A percentile compares a stretch with the other conserved stretches of the same genome.
phyloP scores from a whole-genome alignment of 2,113 vertebrate genomes.

The Tachysurus fulvidraco region DNA sequence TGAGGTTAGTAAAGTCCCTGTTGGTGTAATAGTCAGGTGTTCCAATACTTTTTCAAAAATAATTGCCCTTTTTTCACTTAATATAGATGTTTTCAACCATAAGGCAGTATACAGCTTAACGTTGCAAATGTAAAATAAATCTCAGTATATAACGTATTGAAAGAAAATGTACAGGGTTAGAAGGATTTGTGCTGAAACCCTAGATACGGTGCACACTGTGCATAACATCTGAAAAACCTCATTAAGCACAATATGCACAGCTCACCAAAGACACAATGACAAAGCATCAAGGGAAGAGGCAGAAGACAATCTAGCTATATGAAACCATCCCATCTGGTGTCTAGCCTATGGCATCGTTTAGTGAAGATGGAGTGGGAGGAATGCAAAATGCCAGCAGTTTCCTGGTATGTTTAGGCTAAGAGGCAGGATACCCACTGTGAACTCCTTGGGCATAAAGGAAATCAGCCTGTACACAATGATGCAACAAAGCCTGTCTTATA shows the following conservation, averaged over 20 bases:
- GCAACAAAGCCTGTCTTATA: slow-evolving; percentile 49
- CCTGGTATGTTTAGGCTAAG: slow-evolving; percentile 48
- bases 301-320: slow-evolving; percentile 40
- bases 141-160: slow-evolving; percentile 29
- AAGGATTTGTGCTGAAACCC: slow-evolving; percentile 10
- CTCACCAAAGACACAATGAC: slow-evolving; percentile 37
- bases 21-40: too few relatives aligned
- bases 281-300: slow-evolving; percentile 37
- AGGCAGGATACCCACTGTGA: slow-evolving; percentile 54
- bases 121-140: slow-evolving; percentile 35
- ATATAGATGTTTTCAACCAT: slow-evolving; percentile 36
- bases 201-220: slow-evolving; percentile 26
- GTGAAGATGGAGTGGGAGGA: slow-evolving; percentile 46
- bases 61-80: background rate
- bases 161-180: background rate
- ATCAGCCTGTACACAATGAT: slow-evolving; percentile 41
- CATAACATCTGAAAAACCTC: slow-evolving; percentile 34
- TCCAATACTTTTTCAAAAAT: background rate
- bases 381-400: slow-evolving; percentile 56
- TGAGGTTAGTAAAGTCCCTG: too few relatives aligned
- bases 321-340: slow-evolving; percentile 50
- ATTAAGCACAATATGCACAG: slow-evolving; percentile 34
- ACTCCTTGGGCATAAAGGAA: slow-evolving; percentile 53
- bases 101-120: slow-evolving; percentile 26
- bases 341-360: slow-evolving; percentile 53